phyloP scores from a whole-genome alignment of 1,140 invertebrate species.

The Cydia amplana region DNA sequence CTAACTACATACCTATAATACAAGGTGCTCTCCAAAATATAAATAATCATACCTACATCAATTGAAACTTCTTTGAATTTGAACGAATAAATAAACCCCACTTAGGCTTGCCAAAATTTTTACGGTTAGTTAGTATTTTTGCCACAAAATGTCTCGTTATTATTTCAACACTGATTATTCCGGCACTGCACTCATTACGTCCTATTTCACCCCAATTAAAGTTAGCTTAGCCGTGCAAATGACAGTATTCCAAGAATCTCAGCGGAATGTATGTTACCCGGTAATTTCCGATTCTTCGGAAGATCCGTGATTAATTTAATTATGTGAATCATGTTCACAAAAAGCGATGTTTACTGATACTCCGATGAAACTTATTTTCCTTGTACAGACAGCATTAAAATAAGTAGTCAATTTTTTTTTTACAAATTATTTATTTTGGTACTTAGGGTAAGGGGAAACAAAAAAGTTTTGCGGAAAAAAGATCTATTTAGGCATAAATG shows the following conservation, averaged over 20 bases:
- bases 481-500: too few relatives aligned
- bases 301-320: conserved; percentile 29
- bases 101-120: neutral
- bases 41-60: too few relatives aligned
- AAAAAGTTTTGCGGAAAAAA: too few relatives aligned
- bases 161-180: neutral
- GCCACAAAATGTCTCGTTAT: conserved; percentile 1
- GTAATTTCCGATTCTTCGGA: conserved; percentile 24
- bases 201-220: conserved; percentile 27
- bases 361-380: neutral
- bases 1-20: too few relatives aligned
- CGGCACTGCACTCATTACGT: neutral
- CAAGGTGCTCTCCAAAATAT: too few relatives aligned
- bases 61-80: neutral
- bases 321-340: conserved; percentile 30
- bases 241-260: conserved; percentile 21
- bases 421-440: too few relatives aligned
- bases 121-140: neutral
- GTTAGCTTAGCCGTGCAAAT: conserved; percentile 21
- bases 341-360: conserved; percentile 26
- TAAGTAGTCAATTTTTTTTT: too few relatives aligned
- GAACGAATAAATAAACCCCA: neutral
- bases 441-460: too few relatives aligned
- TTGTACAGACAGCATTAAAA: neutral
- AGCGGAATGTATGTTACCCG: neutral